phyloP scores from a whole-genome alignment of 2,113 vertebrate species.

The Tor tambroides region DNA sequence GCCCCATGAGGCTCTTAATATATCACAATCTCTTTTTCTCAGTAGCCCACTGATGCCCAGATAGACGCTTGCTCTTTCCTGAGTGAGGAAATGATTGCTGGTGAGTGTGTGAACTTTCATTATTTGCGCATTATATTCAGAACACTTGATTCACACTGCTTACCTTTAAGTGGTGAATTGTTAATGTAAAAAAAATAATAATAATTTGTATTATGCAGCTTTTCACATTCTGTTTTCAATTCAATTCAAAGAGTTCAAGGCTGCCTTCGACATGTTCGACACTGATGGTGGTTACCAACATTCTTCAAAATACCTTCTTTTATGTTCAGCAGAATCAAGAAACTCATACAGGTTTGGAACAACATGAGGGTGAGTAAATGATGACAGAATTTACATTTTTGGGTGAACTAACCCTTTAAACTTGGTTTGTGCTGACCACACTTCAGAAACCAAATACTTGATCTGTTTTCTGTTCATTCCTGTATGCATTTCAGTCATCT shows the following conservation, averaged over 20 bases:
- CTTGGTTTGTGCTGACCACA: neutral
- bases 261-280: slow-evolving; percentile 98
- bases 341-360: too few species aligned
- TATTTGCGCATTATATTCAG: neutral
- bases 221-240: neutral
- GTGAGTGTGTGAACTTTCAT: slow-evolving; percentile 59
- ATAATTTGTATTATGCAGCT: neutral
- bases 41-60: slow-evolving; percentile 80
- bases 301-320: too few species aligned
- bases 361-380: too few species aligned
- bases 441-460: neutral
- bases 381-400: too few species aligned
- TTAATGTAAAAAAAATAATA: too few species aligned
- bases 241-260: slow-evolving; percentile 89
- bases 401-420: too few species aligned
- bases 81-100: slow-evolving; percentile 81
- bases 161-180: neutral
- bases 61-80: slow-evolving; percentile 80
- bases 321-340: too few species aligned
- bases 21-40: neutral
- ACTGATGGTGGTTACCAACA: slow-evolving; percentile 92
- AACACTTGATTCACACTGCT: neutral
- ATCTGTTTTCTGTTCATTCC: neutral
- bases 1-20: too few species aligned
- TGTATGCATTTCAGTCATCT: neutral